Conservation (phyloP, 2,113 vertebrate species). For the Poeciliopsis prolifica region DNA sequence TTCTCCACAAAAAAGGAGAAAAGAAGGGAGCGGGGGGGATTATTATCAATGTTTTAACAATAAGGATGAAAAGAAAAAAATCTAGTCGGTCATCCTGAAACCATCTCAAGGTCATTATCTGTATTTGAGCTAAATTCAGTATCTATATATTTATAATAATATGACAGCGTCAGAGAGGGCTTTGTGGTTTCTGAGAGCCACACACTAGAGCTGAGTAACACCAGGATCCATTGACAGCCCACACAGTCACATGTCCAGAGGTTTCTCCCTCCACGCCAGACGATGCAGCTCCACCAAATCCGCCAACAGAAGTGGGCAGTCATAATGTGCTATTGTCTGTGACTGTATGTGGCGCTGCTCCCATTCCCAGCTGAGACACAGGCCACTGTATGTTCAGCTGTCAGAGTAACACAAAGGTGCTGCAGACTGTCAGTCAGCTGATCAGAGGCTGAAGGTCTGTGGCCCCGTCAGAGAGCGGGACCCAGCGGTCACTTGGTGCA, state of each 20-base stretch:
- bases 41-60: no score
- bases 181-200: background rate
- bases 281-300: conserved; percentile 8
- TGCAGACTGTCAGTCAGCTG: background rate
- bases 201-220: background rate
- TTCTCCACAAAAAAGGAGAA: no score
- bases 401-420: background rate
- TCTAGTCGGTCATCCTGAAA: no score
- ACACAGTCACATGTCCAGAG: conserved; percentile 56
- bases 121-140: no score
- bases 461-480: background rate
- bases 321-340: conserved; percentile 63
- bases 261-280: conserved; percentile 27
- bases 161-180: background rate
- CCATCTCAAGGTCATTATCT: no score
- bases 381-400: background rate
- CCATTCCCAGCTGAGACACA: conserved; percentile 9
- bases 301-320: conserved; percentile 35
- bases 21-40: no score
- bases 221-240: conserved; percentile 30
- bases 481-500: background rate
- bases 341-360: conserved; percentile 8
- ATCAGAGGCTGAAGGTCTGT: background rate
- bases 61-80: no score
- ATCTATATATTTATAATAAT: background rate